Conservation (phyloP, 2,888 invertebrate species). For the Eurytoma californica region DNA sequence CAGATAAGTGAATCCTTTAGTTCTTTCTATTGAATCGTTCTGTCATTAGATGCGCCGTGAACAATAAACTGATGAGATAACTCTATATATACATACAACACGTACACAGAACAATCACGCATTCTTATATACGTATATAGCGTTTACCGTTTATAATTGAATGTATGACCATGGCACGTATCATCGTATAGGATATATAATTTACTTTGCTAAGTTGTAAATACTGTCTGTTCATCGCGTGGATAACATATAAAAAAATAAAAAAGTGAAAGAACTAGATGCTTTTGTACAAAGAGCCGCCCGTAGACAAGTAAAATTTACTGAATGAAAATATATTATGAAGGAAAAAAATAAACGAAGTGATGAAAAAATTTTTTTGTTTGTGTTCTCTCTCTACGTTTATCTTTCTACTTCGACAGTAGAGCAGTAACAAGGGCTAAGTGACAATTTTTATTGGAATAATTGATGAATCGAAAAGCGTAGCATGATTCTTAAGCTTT, state of each 20-base stretch:
- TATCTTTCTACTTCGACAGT: slow-evolving; percentile 38
- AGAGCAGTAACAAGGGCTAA: slow-evolving; percentile 27
- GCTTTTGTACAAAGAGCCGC: slow-evolving; percentile 58
- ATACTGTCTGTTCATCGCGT: slow-evolving; percentile 55
- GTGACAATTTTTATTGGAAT: slow-evolving; percentile 36
- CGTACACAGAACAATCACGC: slow-evolving; percentile 23
- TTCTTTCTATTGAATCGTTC: slow-evolving; percentile 33
- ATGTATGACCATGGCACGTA: slow-evolving; percentile 55
- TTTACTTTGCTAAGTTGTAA: slow-evolving; percentile 57
- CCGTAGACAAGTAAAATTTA: slow-evolving; percentile 46
- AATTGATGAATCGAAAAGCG: not conserved
- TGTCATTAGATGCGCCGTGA: slow-evolving; percentile 39
- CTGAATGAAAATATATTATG: slow-evolving; percentile 34
- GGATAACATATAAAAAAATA: slow-evolving; percentile 45
- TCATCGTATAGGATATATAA: slow-evolving; percentile 53
- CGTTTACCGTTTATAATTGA: slow-evolving; percentile 52
- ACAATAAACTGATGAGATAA: slow-evolving; percentile 39
- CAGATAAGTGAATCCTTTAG: slow-evolving; percentile 19
- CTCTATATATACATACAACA: slow-evolving; percentile 25
- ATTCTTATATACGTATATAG: slow-evolving; percentile 32
- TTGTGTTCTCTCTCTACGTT: slow-evolving; percentile 35
- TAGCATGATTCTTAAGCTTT: slow-evolving; percentile 34
- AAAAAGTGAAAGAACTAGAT: slow-evolving; percentile 34
- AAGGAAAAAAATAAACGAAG: slow-evolving; percentile 10
- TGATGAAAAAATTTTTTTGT: slow-evolving; percentile 36